A percentile compares a stretch with the other conserved stretches of the same genome.
Evolutionary conservation across 2,113 vertebrate genomes (phyloP).

Genomic region (Bolborhynchus lineola): DNA sequence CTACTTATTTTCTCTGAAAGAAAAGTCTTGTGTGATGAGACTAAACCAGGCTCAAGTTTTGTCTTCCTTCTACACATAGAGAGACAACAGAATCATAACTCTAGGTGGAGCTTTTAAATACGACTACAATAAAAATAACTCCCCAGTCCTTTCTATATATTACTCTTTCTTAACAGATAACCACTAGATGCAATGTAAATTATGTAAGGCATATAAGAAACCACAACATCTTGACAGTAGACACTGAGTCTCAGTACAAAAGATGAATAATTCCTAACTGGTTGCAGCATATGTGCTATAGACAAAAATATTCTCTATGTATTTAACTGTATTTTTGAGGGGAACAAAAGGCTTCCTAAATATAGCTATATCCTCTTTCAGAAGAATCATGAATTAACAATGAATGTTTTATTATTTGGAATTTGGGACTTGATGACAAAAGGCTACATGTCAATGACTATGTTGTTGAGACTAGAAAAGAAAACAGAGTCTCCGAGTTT

Average conservation of each 20-base stretch:
- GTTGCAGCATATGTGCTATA: background rate
- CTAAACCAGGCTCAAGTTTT: background rate
- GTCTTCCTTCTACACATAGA: background rate
- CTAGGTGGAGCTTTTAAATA: background rate
- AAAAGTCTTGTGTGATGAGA: background rate
- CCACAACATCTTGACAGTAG: background rate
- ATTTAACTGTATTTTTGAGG: background rate
- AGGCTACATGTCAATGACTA: background rate
- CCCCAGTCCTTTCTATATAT: background rate
- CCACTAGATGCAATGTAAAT: background rate
- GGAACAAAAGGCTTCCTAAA: background rate
- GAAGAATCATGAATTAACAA: rapidly evolving
- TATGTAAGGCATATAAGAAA: background rate
- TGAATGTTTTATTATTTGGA: background rate
- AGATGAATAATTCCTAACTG: background rate
- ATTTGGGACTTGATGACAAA: background rate
- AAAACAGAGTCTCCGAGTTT: background rate
- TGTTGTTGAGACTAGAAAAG: background rate
- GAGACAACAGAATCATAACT: background rate
- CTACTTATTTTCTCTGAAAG: background rate
- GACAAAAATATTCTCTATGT: background rate
- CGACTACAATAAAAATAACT: background rate
- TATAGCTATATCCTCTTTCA: background rate
- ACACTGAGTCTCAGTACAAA: background rate
- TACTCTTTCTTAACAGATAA: background rate